phyloP scores from a whole-genome alignment of 2,888 invertebrate genomes.

The Hyalella azteca region DNA sequence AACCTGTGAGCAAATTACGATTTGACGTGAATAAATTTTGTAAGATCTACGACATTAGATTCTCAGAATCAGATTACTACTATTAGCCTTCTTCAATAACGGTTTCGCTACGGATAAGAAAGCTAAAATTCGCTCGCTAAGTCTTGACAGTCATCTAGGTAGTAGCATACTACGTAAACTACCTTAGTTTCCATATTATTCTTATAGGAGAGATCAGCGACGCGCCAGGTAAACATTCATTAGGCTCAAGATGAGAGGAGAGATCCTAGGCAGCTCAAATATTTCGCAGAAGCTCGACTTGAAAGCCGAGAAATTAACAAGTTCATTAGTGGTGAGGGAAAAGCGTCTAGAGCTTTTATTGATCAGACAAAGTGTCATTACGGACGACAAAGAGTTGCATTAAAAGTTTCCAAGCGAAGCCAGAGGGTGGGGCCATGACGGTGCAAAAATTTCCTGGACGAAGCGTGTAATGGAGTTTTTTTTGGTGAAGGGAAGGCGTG shows the following conservation, averaged over 20 bases:
- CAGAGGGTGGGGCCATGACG: constrained; percentile 25
- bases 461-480: constrained; percentile 28
- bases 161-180: too few relatives aligned
- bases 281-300: neutral
- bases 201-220: neutral
- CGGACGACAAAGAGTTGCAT: constrained; percentile 28
- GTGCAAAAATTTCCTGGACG: neutral
- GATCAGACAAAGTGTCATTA: constrained; percentile 37
- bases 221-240: neutral
- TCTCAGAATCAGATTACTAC: too few relatives aligned
- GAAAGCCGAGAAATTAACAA: constrained; percentile 35
- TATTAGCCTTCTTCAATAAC: too few relatives aligned
- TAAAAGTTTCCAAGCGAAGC: constrained; percentile 11
- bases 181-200: neutral
- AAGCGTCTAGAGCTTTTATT: constrained; percentile 11
- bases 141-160: too few relatives aligned
- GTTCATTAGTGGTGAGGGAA: constrained; percentile 23
- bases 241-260: neutral
- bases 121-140: too few relatives aligned
- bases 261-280: neutral
- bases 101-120: too few relatives aligned
- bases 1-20: neutral
- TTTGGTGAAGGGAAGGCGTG: constrained; percentile 3
- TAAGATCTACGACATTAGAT: too few relatives aligned
- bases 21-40: too few relatives aligned